phyloP scores from a whole-genome alignment of 2,888 invertebrate species.

The Apotomis capreana region DNA sequence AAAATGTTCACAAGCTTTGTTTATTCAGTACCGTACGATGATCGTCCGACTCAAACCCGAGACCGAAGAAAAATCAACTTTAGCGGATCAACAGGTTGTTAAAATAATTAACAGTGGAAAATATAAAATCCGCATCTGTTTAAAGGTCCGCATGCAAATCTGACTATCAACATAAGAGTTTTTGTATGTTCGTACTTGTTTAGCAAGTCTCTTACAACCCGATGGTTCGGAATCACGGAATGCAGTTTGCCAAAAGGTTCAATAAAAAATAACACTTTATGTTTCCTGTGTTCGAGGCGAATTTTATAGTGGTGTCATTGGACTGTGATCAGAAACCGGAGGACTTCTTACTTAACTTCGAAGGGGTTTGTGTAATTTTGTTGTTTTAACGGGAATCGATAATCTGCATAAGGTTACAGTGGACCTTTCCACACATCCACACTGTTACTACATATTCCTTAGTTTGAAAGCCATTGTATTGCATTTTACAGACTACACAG shows the following conservation, averaged over 20 bases:
- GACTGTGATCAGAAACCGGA: constrained; percentile 59
- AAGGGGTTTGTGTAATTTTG: constrained; percentile 41
- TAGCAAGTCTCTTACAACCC: constrained; percentile 55
- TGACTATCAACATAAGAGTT: constrained; percentile 35
- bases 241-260: constrained; percentile 74
- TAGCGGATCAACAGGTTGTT: constrained; percentile 4
- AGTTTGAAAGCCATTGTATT: not conserved
- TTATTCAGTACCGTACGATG: constrained; percentile 12
- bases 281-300: constrained; percentile 75
- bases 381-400: not conserved
- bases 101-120: constrained; percentile 27
- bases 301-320: constrained; percentile 77
- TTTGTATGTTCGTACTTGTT: constrained; percentile 42
- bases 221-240: constrained; percentile 67
- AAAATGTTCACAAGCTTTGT: constrained; percentile 30
- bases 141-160: constrained; percentile 36
- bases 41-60: not conserved
- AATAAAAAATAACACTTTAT: constrained; percentile 77
- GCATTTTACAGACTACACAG: not conserved
- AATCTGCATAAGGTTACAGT: not conserved
- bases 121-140: constrained; percentile 25
- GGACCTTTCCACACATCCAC: not conserved
- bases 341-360: constrained; percentile 56
- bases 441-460: not conserved
- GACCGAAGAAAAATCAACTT: not conserved